phyloP scores from a whole-genome alignment of 2,797 vertebrate genomes.

The Scleropages formosus region DNA sequence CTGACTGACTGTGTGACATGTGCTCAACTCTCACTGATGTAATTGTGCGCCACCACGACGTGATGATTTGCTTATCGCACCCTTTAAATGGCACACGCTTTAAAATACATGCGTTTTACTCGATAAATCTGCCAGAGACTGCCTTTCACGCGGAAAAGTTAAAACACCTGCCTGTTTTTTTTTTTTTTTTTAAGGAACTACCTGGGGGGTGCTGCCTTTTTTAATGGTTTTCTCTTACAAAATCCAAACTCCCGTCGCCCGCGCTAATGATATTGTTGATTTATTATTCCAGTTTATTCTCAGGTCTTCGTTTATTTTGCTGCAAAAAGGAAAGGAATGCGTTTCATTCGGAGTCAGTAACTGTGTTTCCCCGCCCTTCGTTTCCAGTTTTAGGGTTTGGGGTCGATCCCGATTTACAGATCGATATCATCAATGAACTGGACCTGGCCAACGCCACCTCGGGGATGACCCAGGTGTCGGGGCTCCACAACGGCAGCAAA shows the following conservation, averaged over 20 bases:
- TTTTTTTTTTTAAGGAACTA: too few species aligned
- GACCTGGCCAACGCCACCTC: constrained; percentile 84
- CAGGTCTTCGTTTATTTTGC: neutral
- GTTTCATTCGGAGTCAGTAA: neutral
- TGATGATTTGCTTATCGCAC: too few species aligned
- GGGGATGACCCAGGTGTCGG: constrained; percentile 87
- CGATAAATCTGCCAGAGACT: too few species aligned
- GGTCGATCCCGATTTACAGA: constrained; percentile 83
- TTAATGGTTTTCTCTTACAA: neutral
- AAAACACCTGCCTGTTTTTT: too few species aligned
- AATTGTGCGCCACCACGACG: too few species aligned
- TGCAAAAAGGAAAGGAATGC: neutral
- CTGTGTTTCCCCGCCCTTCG: constrained; percentile 28
- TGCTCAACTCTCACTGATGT: too few species aligned
- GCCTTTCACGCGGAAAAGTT: too few species aligned
- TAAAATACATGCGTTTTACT: too few species aligned
- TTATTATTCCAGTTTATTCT: too few species aligned
- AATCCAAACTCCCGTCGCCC: neutral
- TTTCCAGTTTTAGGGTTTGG: constrained; percentile 78
- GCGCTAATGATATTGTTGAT: neutral
- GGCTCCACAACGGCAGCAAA: constrained; percentile 89
- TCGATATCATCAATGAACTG: constrained; percentile 87
- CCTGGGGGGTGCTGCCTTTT: too few species aligned
- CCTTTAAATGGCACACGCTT: too few species aligned
- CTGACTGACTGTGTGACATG: too few species aligned